phyloP scores from a whole-genome alignment of 2,113 vertebrate species.

The Halcyon malimbica region DNA sequence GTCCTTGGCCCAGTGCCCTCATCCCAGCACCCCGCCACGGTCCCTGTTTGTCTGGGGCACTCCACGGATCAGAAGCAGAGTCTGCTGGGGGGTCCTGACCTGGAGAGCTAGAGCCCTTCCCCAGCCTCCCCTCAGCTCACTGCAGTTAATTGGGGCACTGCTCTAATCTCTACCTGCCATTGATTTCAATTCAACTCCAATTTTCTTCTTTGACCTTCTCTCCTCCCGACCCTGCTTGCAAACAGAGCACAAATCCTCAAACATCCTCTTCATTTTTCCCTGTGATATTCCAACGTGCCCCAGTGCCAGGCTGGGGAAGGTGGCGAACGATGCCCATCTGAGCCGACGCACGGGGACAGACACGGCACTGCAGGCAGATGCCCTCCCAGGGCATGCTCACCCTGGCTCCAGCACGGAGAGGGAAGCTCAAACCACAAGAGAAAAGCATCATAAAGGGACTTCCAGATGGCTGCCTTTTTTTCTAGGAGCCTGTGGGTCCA shows the following conservation, averaged over 20 bases:
- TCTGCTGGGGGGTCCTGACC: neutral
- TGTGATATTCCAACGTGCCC: neutral
- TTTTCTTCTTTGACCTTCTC: conserved; percentile 62
- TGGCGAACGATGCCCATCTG: fast-evolving
- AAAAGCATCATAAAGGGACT: neutral
- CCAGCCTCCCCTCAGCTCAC: neutral
- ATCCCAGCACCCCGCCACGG: fast-evolving
- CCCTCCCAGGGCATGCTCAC: neutral
- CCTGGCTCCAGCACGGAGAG: neutral
- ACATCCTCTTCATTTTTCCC: neutral
- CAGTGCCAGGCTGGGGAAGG: neutral
- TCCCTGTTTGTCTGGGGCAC: neutral
- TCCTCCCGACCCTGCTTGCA: neutral
- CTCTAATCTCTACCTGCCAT: conserved; percentile 51
- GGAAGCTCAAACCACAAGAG: neutral
- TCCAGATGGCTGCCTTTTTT: neutral
- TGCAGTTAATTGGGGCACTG: conserved; percentile 11
- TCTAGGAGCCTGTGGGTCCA: neutral
- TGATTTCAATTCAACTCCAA: conserved; percentile 59
- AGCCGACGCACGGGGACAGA: neutral
- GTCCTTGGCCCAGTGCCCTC: neutral
- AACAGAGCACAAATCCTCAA: conserved; percentile 45
- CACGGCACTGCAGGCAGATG: neutral
- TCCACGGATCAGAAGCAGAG: neutral
- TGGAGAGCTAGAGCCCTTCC: neutral